Conservation (phyloP, 2,888 invertebrate species). For the Tetrapedia diversipes region DNA sequence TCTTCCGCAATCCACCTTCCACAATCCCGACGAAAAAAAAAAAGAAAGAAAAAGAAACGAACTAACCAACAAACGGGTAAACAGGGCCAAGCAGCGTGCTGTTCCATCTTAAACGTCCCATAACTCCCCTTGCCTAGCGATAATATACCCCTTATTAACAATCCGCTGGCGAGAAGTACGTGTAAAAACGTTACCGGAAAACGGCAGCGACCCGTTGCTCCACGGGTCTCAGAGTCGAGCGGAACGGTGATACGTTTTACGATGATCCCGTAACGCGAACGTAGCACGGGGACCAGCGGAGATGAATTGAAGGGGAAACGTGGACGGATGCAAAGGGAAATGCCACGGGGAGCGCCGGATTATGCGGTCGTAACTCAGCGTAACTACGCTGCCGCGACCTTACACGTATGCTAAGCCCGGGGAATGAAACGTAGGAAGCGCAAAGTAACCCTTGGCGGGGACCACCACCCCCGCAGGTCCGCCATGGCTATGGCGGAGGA, state of each 20-base stretch:
- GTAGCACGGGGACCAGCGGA: constrained; percentile 41
- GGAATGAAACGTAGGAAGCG: constrained; percentile 51
- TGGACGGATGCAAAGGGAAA: constrained; percentile 44
- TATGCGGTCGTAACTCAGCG: constrained; percentile 71
- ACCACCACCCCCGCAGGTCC: not conserved
- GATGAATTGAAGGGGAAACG: constrained; percentile 54
- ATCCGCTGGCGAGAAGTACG: constrained; percentile 19
- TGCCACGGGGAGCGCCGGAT: constrained; percentile 60
- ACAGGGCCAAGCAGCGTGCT: not conserved
- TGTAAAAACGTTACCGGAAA: constrained; percentile 29
- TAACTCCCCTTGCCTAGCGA: not conserved
- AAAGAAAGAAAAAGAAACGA: not conserved
- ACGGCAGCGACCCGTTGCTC: not conserved
- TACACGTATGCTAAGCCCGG: constrained; percentile 70
- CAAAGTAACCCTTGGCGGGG: constrained; percentile 50
- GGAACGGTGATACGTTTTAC: constrained; percentile 74
- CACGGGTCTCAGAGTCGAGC: constrained; percentile 56
- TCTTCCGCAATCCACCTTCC: not conserved
- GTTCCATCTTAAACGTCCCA: not conserved
- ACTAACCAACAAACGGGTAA: not conserved
- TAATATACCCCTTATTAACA: constrained; percentile 17
- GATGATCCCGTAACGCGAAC: constrained; percentile 71
- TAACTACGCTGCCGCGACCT: constrained; percentile 64
- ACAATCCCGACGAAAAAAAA: not conserved
- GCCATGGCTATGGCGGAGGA: not conserved